Percentiles rank a stretch among this genome's conserved stretches.
Evolutionary conservation across 2,113 vertebrate genomes (phyloP).

Genomic region (Nematolebias whitei): DNA sequence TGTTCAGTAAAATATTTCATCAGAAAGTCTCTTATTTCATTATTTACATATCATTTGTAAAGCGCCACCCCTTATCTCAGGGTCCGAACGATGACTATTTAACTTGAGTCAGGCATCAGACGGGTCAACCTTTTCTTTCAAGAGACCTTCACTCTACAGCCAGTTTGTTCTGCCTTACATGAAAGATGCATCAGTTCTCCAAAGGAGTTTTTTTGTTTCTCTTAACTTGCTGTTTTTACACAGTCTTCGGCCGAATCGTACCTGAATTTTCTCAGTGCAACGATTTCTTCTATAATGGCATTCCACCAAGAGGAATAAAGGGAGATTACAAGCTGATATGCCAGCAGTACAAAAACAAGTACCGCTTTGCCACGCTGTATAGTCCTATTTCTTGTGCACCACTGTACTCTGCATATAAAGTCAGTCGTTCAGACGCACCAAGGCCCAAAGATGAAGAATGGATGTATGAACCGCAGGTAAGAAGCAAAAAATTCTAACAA

Average conservation of each 20-base stretch:
- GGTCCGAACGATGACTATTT: too few relatives aligned
- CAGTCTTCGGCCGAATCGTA: conserved; percentile 47
- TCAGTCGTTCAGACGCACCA: too few relatives aligned
- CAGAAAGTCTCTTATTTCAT: too few relatives aligned
- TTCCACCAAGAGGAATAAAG: conserved; percentile 49
- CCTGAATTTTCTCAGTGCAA: conserved; percentile 58
- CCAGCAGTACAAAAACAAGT: conserved; percentile 68
- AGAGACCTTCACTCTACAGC: not conserved
- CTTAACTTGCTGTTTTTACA: conserved; percentile 24
- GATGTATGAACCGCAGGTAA: conserved; percentile 76
- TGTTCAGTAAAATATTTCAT: too few relatives aligned
- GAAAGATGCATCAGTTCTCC: not conserved
- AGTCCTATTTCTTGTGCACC: conserved; percentile 41
- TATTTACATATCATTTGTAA: not conserved
- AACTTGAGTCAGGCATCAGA: too few relatives aligned
- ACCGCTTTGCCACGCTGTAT: conserved; percentile 73
- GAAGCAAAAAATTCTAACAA: not conserved
- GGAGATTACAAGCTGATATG: conserved; percentile 61
- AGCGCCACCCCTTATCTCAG: not conserved
- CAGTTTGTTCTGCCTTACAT: not conserved
- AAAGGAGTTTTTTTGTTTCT: conserved; percentile 38
- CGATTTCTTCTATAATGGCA: conserved; percentile 57
- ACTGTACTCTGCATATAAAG: conserved; percentile 66
- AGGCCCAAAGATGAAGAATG: conserved; percentile 2
- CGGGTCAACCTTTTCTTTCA: too few relatives aligned